Conservation (phyloP, 1,140 invertebrate genomes). For the Diplogasteroides magnus region DNA sequence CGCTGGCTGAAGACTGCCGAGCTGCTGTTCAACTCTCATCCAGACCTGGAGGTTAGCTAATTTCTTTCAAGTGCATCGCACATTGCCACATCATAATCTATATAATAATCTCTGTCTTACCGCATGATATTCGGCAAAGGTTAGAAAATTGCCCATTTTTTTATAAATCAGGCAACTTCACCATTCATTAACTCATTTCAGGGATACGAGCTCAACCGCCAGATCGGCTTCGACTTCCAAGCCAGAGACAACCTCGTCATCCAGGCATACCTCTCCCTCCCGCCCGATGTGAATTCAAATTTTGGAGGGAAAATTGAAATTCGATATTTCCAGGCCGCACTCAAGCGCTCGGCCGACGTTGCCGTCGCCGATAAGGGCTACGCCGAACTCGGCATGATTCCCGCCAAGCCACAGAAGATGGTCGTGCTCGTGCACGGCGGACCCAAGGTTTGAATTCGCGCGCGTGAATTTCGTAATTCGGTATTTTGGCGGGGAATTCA, state of each 20-base stretch:
- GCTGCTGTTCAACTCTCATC: conserved; percentile 38
- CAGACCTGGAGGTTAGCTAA: conserved; percentile 18
- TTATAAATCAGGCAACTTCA: conserved; percentile 39
- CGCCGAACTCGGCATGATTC: conserved; percentile 44
- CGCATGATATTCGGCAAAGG: no score
- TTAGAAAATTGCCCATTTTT: conserved; percentile 2
- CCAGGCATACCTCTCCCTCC: conserved; percentile 51
- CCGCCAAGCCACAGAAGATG: conserved; percentile 45
- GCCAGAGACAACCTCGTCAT: conserved; percentile 48
- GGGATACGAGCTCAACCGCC: conserved; percentile 40
- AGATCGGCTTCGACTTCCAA: conserved; percentile 51
- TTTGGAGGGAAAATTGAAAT: neutral
- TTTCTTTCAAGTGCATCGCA: no score
- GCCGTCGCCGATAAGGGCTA: conserved; percentile 38
- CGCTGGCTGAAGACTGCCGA: conserved; percentile 46
- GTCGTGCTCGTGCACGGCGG: conserved; percentile 53
- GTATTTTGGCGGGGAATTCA: neutral
- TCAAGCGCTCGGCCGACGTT: conserved; percentile 38
- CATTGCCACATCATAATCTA: no score
- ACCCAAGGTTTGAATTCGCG: no score
- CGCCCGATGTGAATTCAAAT: conserved; percentile 31
- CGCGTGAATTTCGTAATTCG: no score
- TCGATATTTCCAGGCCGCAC: conserved; percentile 14
- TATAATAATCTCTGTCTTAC: no score
- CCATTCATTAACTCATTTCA: conserved; percentile 13